A percentile compares a stretch with the other conserved stretches of the same genome.
phyloP scores from a whole-genome alignment of 2,888 invertebrate genomes.

The Melanophora roralis region DNA sequence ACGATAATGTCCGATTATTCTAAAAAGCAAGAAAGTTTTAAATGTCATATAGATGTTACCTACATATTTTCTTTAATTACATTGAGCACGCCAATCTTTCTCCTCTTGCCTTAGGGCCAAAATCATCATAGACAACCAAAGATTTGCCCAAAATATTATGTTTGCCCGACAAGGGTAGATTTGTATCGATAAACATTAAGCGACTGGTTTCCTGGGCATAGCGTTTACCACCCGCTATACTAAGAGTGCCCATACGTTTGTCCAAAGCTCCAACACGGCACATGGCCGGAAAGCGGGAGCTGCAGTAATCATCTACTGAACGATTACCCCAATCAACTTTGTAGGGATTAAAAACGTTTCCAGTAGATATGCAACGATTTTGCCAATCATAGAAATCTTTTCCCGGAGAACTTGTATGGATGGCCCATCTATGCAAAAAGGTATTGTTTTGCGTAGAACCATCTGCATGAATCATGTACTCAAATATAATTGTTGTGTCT shows the following conservation, averaged over 20 bases:
- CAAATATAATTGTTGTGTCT: constrained; percentile 90
- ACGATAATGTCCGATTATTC: constrained; percentile 85
- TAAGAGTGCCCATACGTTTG: constrained; percentile 83
- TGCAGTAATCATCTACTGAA: constrained; percentile 81
- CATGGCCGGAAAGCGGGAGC: constrained; percentile 79
- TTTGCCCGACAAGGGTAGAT: constrained; percentile 86
- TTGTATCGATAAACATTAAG: constrained; percentile 86
- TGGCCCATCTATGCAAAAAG: constrained; percentile 87
- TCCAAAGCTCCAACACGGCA: constrained; percentile 89
- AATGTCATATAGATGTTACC: not conserved
- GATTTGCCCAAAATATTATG: constrained; percentile 86
- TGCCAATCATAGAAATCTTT: constrained; percentile 95
- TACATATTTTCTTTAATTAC: constrained; percentile 78
- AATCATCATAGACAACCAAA: constrained; percentile 91
- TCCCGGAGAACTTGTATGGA: constrained; percentile 88
- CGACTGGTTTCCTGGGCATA: constrained; percentile 83
- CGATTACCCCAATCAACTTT: constrained; percentile 82
- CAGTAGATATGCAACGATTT: constrained; percentile 88
- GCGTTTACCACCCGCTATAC: constrained; percentile 85
- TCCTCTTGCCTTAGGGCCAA: constrained; percentile 91
- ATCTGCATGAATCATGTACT: constrained; percentile 91
- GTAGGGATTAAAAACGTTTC: constrained; percentile 87
- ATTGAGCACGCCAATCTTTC: constrained; percentile 92
- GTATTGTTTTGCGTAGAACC: constrained; percentile 87
- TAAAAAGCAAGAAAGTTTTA: constrained; percentile 73